Conservation (phyloP, 1,140 invertebrate genomes). For the Ylistrum balloti region DNA sequence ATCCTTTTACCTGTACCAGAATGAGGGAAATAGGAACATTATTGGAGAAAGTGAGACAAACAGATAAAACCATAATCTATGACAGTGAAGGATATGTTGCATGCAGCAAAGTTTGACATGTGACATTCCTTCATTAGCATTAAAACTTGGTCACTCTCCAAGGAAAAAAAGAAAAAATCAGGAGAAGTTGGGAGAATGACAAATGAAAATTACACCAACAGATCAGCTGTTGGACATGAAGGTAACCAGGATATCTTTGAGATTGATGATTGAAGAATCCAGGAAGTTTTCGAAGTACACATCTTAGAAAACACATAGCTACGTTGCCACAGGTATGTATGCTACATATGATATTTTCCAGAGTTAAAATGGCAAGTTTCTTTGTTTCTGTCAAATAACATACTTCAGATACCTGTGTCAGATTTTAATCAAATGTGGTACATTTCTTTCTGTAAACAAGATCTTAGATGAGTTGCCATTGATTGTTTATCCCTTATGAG, state of each 20-base stretch:
- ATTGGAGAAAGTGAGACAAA: not conserved
- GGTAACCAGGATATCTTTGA: not conserved
- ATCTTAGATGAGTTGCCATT: too few species aligned
- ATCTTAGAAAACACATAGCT: too few species aligned
- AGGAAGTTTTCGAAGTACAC: too few species aligned
- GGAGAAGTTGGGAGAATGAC: not conserved
- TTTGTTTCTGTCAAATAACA: too few species aligned
- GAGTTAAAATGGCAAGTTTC: too few species aligned
- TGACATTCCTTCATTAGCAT: slow-evolving; percentile 6
- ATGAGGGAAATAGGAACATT: not conserved
- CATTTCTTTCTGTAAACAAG: too few species aligned
- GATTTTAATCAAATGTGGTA: too few species aligned
- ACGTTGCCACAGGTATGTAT: too few species aligned
- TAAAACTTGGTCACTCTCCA: slow-evolving; percentile 5
- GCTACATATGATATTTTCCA: too few species aligned
- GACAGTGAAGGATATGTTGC: not conserved
- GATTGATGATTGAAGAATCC: too few species aligned
- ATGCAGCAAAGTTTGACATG: not conserved
- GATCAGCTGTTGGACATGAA: not conserved
- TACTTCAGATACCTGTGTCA: too few species aligned
- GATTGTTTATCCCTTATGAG: too few species aligned
- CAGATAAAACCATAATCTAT: not conserved
- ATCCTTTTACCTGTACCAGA: not conserved
- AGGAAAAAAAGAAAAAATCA: not conserved
- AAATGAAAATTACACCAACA: not conserved